Base-by-base conservation (phyloP, 2,888 invertebrate species). In the Tetragonula carbonaria region DNA sequence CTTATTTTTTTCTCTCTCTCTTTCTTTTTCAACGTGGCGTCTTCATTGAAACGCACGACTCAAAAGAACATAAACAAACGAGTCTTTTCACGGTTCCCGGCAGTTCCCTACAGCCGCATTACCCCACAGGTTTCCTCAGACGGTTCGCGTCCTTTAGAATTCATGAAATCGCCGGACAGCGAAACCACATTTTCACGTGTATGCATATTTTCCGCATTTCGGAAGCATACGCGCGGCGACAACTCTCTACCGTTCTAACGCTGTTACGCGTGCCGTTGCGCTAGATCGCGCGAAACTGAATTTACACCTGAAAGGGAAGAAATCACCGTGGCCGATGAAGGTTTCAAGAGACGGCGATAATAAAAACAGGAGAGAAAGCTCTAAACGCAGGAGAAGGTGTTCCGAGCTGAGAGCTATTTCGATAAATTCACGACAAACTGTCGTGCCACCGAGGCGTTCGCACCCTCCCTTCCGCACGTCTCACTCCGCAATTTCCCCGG, bases 361-460 rank as follows among this genome's bases (percentile, higher is more conserved):
- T 14, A 18, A 11, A 51, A 21, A 18, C n/a, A 18, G n/a, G 8
- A 45, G n/a, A 33, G 21, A 63, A 23, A 11, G 18, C 6, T 6
- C 13, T 18, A 45, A 74, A 23, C 33, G 13, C n/a, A 28, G 2
- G 50, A 57, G 14, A 59, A 11, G 57, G 23, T 62, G n/a, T 62
- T 70, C 45, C 72, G 2, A n/a, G 74, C 62, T 57, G 18, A 53
- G 57, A 73, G 57, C 67, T 50, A 66, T 82, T 70, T 73, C 76
- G 82, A 84, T 84, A 82, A 84, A 84, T 77, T 78, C 65, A 18
- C 70, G 65, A 82, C 74, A 66, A 84, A 55, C 68, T 59, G 63
- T 77, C 65, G 38, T 65, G 33, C 74, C 50, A 33, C 18, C 45
- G n/a, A 73, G 23, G 28, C 28, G 14, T 67, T 21, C 51, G 5